Conservation (phyloP, 2,113 vertebrate species). For the Centrocercus urophasianus region DNA sequence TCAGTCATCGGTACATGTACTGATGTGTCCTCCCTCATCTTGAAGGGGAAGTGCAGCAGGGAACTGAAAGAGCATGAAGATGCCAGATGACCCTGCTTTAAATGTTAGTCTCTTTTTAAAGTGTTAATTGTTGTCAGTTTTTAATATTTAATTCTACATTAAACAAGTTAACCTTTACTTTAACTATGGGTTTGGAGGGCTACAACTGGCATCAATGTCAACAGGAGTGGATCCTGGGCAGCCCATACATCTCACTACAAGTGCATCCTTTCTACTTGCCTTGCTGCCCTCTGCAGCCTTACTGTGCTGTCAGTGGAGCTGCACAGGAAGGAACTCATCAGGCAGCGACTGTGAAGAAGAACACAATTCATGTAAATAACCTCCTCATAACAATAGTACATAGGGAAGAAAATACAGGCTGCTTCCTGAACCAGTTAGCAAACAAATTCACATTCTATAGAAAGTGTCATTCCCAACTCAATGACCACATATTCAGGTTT, state of each 20-base stretch:
- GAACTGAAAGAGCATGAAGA: neutral
- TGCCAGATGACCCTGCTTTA: neutral
- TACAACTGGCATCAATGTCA: neutral
- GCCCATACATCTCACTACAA: neutral
- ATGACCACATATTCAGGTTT: neutral
- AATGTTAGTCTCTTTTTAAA: neutral
- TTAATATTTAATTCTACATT: neutral
- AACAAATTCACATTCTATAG: neutral
- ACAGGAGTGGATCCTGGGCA: neutral
- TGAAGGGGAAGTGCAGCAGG: neutral
- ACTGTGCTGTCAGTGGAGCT: neutral
- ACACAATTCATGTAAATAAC: neutral
- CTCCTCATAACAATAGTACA: neutral
- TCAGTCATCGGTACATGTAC: neutral
- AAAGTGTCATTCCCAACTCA: neutral
- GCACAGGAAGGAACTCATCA: neutral
- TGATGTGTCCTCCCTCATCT: neutral
- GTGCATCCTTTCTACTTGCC: neutral
- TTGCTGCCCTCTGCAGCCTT: neutral
- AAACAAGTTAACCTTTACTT: neutral
- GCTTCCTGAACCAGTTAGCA: neutral
- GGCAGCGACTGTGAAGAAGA: rapidly evolving
- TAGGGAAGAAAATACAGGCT: neutral
- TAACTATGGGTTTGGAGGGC: neutral
- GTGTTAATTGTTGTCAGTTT: neutral